Evolutionary conservation across 2,888 invertebrate genomes (phyloP), one percentile per base, ranked within the genome.

Genomic region (Eupithecia inturbata): DNA sequence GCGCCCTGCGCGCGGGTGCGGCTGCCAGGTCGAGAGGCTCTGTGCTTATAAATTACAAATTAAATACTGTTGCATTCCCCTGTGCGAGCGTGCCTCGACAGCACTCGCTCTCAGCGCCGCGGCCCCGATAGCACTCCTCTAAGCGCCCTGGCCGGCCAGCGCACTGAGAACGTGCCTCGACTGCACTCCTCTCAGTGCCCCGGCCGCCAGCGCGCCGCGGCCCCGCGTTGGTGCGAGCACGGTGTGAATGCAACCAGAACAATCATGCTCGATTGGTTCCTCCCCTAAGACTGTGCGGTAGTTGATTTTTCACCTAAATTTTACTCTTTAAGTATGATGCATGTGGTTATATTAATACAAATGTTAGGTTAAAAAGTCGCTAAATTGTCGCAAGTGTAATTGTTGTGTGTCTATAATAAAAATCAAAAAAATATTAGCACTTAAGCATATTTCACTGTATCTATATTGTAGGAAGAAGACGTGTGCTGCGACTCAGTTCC

Each of bases 221-320:
- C n/a, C n/a, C n/a, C n/a, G n/a, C n/a, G n/a, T n/a, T n/a, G n/a
- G n/a, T 71, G 78, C 76, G 72, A 77, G 83, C 80, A 36, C 74
- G 26, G 79, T 73, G 77, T 68, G 68, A 71, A 64, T 74, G 80
- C 82, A 75, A 77, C 77, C 79, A 67, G 76, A 80, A 77, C 78
- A 77, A 85, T 82, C 85, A 84, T 78, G 82, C 84, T 82, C 83
- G 85, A 85, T 85, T 84, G 84, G 83, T 85, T 83, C 84, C 84
- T 70, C 77, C 78, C 72, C 53, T 74, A 71, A 77, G 81, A 75
- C 84, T 80, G 85, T 71, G 85, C 87, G 87, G 84, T 82, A 81
- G 84, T 74, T 67, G 80, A 79, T 77, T 75, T 70, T 77, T 76
- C 80, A 74, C 71, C 76, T 77, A 78, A 78, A 79, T 78, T 78